These are phyloP conservation scores for Pleuronectes platessa DNA, from an alignment of 2,113 vertebrate genomes.

Conservation along the genomic window DNA sequence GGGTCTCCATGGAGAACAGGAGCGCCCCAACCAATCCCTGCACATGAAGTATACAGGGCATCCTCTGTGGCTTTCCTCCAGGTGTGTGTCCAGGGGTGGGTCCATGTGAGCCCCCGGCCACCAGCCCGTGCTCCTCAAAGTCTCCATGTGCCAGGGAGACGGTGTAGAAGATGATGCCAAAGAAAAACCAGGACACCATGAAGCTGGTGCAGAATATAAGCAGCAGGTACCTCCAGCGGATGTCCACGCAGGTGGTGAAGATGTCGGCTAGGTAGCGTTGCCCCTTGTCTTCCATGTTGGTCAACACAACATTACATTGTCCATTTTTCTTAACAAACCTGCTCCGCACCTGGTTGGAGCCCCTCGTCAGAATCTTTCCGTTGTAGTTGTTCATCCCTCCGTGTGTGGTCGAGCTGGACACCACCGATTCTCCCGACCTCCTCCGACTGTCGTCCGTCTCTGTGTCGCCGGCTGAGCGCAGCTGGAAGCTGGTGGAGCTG, in stretches of 20 bases:
- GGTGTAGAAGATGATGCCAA: conserved; percentile 93
- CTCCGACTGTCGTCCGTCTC: conserved; percentile 71
- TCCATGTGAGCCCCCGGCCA: conserved; percentile 57
- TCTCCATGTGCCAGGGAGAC: conserved; percentile 93
- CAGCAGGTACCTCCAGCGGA: conserved; percentile 95
- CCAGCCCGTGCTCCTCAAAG: conserved; percentile 76
- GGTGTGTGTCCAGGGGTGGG: conserved; percentile 31
- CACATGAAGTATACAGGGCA: conserved; percentile 94
- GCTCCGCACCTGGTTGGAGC: conserved; percentile 88
- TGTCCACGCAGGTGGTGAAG: conserved; percentile 98
- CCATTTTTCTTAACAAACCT: conserved; percentile 99
- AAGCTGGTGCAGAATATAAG: conserved; percentile 92
- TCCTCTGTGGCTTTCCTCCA: conserved; percentile 62
- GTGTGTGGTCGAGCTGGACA: conserved; percentile 3
- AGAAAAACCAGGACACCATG: conserved; percentile 94
- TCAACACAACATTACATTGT: conserved; percentile 95
- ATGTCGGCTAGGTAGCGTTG: conserved; percentile 96
- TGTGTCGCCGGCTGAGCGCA: conserved; percentile 32
- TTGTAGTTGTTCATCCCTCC: conserved; percentile 82
- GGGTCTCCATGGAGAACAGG: conserved; percentile 96
- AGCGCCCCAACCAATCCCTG: conserved; percentile 94
- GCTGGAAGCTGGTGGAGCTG: conserved; percentile 39
- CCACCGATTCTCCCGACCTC: conserved; percentile 64
- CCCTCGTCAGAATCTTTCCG: conserved; percentile 85
- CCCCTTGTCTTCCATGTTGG: conserved; percentile 94